These are phyloP conservation scores for Rhodophaea formosa DNA, from an alignment of 2,888 invertebrate species.

Conservation along the genomic window DNA sequence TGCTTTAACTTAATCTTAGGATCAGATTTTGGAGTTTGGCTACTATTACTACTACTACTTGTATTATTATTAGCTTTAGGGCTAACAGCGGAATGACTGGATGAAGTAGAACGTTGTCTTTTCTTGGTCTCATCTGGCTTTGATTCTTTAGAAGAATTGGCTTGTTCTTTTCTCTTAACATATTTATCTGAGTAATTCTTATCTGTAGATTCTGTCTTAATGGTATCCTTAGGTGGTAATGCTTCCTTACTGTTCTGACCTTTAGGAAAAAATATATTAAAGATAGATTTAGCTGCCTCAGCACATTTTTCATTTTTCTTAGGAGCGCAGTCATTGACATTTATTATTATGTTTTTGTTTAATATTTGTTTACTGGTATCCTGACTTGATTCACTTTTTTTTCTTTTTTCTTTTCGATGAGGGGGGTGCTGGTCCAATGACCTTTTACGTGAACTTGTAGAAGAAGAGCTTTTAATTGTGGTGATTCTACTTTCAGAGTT, in stretches of 20 bases:
- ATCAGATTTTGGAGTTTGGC: slow-evolving; percentile 49
- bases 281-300: slow-evolving; percentile 46
- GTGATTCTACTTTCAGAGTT: slow-evolving; percentile 35
- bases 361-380: slow-evolving; percentile 40
- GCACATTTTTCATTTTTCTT: slow-evolving; percentile 46
- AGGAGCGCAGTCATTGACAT: slow-evolving; percentile 41
- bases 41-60: slow-evolving; percentile 25
- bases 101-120: slow-evolving; percentile 45
- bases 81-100: slow-evolving; percentile 55
- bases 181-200: slow-evolving; percentile 65
- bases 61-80: slow-evolving; percentile 48
- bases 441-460: slow-evolving; percentile 59
- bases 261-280: slow-evolving; percentile 49
- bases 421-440: slow-evolving; percentile 65
- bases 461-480: slow-evolving; percentile 36
- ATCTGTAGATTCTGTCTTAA: slow-evolving; percentile 40
- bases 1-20: slow-evolving; percentile 57
- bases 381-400: slow-evolving; percentile 54
- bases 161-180: slow-evolving; percentile 64
- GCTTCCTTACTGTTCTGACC: slow-evolving; percentile 37
- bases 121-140: slow-evolving; percentile 42
- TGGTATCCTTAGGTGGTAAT: slow-evolving; percentile 41
- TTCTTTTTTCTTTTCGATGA: slow-evolving; percentile 75
- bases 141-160: slow-evolving; percentile 38
- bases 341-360: slow-evolving; percentile 43